Base-by-base conservation (phyloP, 1,140 invertebrate species). In the Leptinotarsa texana region DNA sequence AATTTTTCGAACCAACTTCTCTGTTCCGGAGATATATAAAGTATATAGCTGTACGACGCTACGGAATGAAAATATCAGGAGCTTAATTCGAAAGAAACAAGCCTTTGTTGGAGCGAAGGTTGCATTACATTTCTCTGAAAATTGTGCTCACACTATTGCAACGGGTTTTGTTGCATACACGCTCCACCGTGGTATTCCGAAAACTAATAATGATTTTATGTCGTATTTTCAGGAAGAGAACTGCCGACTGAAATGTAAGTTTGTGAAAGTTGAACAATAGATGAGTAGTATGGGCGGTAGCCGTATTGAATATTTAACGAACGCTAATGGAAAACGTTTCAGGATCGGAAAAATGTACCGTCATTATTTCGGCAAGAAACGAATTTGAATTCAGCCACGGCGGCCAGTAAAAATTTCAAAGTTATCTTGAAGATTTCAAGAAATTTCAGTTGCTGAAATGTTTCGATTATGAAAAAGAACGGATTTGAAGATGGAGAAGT, bases 251-350 rank as follows among this genome's bases (percentile, higher is more conserved):
- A 63, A 65, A 75, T 75, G 69, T 49, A 61, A 75, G 47, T 75
- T 75, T 75, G 48, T 75, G 66, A 75, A 75, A 75, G 49, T 75
- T 75, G 61, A 75, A 75, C 74, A 75, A 71, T 71, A 63, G 63
- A 24, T 21, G 63, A 24, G 63, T 63, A 63, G 18, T 13, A 63
- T 63, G 6, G 49, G 42, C 1, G 67, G 63, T 42, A 18, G 22
- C 27, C 33, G 27, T 18, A 69, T 71, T 77, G 68, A 77, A 77
- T 77, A 74, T 77, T 77, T 77, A 77, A 77, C 68, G 72, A 77
- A 69, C 22, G 49, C 75, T 77, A 77, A 76, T 74, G 75, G 75
- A 74, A 74, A 42, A 42, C 33, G 33, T 42, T 42, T 42, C 33
- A 0, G 2, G 33, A 42, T 42, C 33, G 33, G 33, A 42, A 42